Base-by-base conservation (phyloP, 2,888 invertebrate genomes). In the Himalopsyche tibetana region DNA sequence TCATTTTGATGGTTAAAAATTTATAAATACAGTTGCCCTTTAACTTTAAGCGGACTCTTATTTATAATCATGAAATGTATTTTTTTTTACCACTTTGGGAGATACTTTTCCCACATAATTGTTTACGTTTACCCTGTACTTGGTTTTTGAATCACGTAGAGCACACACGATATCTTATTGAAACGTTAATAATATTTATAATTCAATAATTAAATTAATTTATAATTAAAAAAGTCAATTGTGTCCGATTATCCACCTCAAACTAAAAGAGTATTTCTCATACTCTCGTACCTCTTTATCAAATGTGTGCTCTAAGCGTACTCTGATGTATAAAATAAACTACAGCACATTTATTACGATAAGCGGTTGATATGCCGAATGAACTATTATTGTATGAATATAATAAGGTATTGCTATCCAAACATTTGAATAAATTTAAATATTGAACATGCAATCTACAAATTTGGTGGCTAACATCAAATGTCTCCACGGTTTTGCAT, bases 401-500 rank as follows among this genome's bases (percentile, higher is more conserved):
- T 15, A 74, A 74, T 74, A 36, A 74, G 74, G 28, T 74, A 74
- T 74, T 74, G 74, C 36, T 36, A 74, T 74, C 74, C 74, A 74
- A 74, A 74, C 74, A 74, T 74, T 74, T 74, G 74, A 74, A 74
- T 74, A 74, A 74, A 74, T 74, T n/a, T 12, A 74, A 74, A 36
- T 74, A 74, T 74, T 74, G 74, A 74, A 74, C 74, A 74, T 74
- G 38, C 74, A 74, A 74, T 74, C 19, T 36, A 36, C 74, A 74
- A 74, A 74, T 74, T 74, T 74, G 74, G 74, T 74, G 74, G 74
- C 74, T 63, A 63, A 74, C 74, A 74, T 74, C 74, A 74, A 74
- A 74, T 83, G 80, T 83, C 82, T 83, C 38, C 85, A 82, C 82
- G 69, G 56, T 84, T 84, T 51, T 79, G 69, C n/a, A 74, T 83